Base-by-base conservation (phyloP, 1,140 invertebrate genomes). In the Cepaea nemoralis region DNA sequence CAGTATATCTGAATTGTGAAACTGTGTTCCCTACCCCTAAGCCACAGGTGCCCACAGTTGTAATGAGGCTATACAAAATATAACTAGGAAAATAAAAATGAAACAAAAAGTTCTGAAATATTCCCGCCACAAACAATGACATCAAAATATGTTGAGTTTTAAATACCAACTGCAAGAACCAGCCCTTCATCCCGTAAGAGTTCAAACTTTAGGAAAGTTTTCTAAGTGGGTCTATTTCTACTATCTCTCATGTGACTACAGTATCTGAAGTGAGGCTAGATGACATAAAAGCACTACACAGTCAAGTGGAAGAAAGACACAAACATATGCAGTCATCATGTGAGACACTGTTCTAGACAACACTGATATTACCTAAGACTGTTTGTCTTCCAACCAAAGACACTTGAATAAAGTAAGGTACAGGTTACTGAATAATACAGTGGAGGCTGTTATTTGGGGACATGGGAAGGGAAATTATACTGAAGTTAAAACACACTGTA, bases 361-460 rank as follows among this genome's bases (percentile, higher is more conserved):
- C 59, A 48, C 40, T 50, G 66, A 69, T 19, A 45, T 80, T 80
- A 80, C 78, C 78, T 80, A 73, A 80, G 78, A 67, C 78, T 71
- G 78, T 71, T 80, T 42, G n/a, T 33, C 42, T 80, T 80, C 35
- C 40, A 45, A 33, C 78, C 69, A 55, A 80, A 80, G 69, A 73
- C 27, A 80, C 78, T 80, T 78, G n/a, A 45, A 71, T 39, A 75
- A 45, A 75, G 48, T 39, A 31, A 69, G 66, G 66, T 67, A 67
- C 63, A 67, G 24, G 66, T 39, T 69, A 69, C 37, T 69, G 8
- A 37, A 37, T 69, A 8, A 69, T 12, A 69, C 16, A 55, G 50
- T 55, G 19, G 22, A 55, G 8, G 22, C 50, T 55, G 50, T 55
- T 24, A 14, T 55, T 45, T 45, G 8, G 42, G 42, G 42, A 45